Evolutionary conservation across 1,140 invertebrate species (phyloP), one percentile per base, ranked within the genome.

Genomic region (Caenorhabditis inopinata): DNA sequence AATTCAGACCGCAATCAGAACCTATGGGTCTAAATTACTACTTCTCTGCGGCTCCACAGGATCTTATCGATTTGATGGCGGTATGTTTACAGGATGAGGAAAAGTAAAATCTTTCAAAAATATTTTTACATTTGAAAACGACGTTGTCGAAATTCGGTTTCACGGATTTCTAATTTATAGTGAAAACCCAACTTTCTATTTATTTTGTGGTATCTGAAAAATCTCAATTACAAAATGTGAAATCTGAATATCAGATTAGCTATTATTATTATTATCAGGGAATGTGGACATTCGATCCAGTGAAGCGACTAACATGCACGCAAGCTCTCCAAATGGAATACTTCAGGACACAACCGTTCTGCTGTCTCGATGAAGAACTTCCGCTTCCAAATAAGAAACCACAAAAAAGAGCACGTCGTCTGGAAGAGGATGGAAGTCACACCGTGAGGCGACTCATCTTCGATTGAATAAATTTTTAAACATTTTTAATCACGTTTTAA

Each of bases 21-120:
- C 93, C 94, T 21, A 89, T 97, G 23, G 93, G 93, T 62, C 79
- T 88, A 2, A 48, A 62, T 77, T 92, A 96, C 84, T 96, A 99
- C 85, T 99, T 99, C 87, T 96, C 94, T 45, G 97, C 97, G 7
- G 96, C 96, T 16, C 91, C 92, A 12, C 94, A 97, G 90, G 96
- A 99, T 91, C 90, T 98, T n/a, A 88, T 99, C 6, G 92, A 93
- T 83, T 89, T 99, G 42, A 90, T 98, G 73, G 92, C 92, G 53
- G 92, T 51, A 25, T 14, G 49, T 23, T 9, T 51, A 23, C 6
- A 1, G n/a, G 49, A 6, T 25, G 16, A 25, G 1, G 5, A 25
- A 25, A 51, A 42, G 14, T 42, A 42, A 42, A 42, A 42, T 42
- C 38, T n/a, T n/a, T n/a, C n/a, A n/a, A n/a, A n/a, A n/a, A n/a